A percentile compares a stretch with the other conserved stretches of the same genome.
Evolutionary conservation across 2,113 vertebrate genomes (phyloP).

Genomic region (Fulmarus glacialis): DNA sequence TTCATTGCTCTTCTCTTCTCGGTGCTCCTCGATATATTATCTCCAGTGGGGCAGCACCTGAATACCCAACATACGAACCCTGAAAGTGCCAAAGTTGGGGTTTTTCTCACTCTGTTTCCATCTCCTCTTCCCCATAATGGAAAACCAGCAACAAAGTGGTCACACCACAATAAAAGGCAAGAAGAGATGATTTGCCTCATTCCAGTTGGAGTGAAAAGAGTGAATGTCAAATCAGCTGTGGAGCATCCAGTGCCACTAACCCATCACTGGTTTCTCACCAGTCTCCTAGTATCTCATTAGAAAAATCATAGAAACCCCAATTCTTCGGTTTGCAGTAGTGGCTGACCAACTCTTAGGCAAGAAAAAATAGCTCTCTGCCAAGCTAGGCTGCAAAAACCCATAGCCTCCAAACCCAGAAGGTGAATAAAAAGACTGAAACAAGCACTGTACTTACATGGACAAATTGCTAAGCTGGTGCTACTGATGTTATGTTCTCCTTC

Average conservation of each 20-base stretch:
- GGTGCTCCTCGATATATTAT: background rate
- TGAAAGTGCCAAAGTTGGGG: fast-evolving
- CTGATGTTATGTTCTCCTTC: background rate
- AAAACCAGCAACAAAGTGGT: background rate
- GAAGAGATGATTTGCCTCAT: background rate
- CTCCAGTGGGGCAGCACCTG: background rate
- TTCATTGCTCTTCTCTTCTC: background rate
- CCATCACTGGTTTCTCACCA: background rate
- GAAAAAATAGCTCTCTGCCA: background rate
- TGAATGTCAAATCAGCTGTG: background rate
- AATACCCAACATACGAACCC: fast-evolving
- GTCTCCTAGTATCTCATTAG: background rate
- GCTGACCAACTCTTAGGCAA: background rate
- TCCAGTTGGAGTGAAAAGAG: background rate
- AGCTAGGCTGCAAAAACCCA: background rate
- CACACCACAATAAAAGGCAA: background rate
- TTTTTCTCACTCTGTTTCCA: background rate
- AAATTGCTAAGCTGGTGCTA: background rate
- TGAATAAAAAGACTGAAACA: background rate
- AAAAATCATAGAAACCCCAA: background rate
- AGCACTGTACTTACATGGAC: background rate
- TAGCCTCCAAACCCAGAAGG: background rate
- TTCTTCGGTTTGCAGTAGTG: background rate
- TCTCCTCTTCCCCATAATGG: background rate
- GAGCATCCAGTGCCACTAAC: background rate